These are phyloP conservation scores for Gopherus evgoodei DNA, from an alignment of 2,113 vertebrate genomes.

Conservation along the genomic window DNA sequence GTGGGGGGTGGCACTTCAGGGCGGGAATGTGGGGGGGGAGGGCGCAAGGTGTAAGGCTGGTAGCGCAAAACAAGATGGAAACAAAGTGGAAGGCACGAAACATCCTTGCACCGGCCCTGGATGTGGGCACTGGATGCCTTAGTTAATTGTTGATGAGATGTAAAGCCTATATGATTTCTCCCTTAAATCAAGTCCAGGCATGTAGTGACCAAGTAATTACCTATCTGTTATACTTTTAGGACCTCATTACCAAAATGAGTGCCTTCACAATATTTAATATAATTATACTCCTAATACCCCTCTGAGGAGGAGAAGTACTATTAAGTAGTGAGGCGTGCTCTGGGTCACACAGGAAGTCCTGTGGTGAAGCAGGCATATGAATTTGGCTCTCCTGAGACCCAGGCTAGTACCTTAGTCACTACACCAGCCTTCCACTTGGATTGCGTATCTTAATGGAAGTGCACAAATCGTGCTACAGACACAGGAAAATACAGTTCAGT, in stretches of 20 bases:
- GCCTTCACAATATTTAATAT: too few species aligned
- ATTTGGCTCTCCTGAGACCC: neutral
- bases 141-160: neutral
- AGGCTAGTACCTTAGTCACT: neutral
- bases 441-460: slow-evolving; percentile 15
- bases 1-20: too few species aligned
- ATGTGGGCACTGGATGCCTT: neutral
- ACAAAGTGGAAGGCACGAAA: too few species aligned
- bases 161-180: neutral
- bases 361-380: neutral
- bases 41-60: too few species aligned
- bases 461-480: neutral
- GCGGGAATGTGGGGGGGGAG: too few species aligned
- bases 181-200: neutral
- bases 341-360: neutral
- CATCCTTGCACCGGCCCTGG: too few species aligned
- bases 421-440: neutral
- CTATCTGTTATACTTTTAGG: neutral
- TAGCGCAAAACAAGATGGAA: too few species aligned
- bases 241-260: too few species aligned
- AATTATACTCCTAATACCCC: too few species aligned
- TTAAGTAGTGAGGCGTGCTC: too few species aligned
- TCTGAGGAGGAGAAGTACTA: too few species aligned
- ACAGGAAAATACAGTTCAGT: neutral
- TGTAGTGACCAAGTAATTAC: neutral